Evolutionary conservation across 2,888 invertebrate species (phyloP), one percentile per base, ranked within the genome.

Genomic region (Drosophila infuscata): DNA sequence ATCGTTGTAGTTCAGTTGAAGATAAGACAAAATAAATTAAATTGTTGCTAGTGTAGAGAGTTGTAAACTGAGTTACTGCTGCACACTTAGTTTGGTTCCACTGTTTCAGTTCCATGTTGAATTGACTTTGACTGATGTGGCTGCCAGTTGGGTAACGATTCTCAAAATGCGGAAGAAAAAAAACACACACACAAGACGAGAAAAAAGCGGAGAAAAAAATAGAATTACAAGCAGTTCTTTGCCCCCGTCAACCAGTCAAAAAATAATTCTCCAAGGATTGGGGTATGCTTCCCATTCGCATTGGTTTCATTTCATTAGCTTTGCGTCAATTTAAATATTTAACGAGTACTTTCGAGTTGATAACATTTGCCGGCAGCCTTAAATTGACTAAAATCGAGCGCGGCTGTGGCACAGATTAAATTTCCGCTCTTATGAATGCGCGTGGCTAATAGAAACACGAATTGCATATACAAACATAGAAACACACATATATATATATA

Each of bases 281-380:
- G 62, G 51, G 57, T 43, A 53, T 62, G 59, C 58, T 72, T 79
- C 73, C 64, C 65, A 58, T 43, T 63, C 75, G 61, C 70, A 73
- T 79, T 84, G 79, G 75, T 84, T 89, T 82, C 74, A 87, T 86
- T 86, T 86, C 81, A 88, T 86, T 80, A 86, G 74, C 83, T 87
- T 73, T 71, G 82, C 85, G 82, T 77, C 89, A 89, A 89, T 89
- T 89, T 86, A 84, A 86, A 86, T 86, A 89, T 86, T 89, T 76
- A 86, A 86, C 89, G 84, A 77, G 80, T 67, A 79, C 75, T 80
- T 65, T 58, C 20, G 53, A 76, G 75, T 60, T 78, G 83, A 83
- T 88, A 69, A 69, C 73, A 74, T 78, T 83, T 83, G 78, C 66
- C 72, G 70, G 74, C 74, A 74, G 76, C 84, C 79, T 85, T 85